phyloP scores from a whole-genome alignment of 2,888 invertebrate genomes.

The Tenthredo mesomela region DNA sequence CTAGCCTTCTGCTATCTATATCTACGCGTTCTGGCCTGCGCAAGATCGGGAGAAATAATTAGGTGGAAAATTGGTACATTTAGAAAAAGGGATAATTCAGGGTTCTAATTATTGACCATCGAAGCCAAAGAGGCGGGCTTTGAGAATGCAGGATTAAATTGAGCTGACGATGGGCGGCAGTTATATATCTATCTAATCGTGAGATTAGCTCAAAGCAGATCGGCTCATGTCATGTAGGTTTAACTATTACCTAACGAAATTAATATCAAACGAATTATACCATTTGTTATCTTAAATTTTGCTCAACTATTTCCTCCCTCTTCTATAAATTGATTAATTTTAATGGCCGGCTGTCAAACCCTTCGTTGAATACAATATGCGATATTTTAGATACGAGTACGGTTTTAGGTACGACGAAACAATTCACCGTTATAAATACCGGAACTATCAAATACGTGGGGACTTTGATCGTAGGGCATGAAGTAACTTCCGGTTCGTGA shows the following conservation, averaged over 20 bases:
- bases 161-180: not conserved
- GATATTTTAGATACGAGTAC: not conserved
- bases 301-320: not conserved
- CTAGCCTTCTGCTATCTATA: not conserved
- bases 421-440: not conserved
- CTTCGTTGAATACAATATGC: not conserved
- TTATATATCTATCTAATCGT: not conserved
- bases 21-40: not conserved
- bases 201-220: not conserved
- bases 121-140: not conserved
- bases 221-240: not conserved
- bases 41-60: not conserved
- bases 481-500: conserved; percentile 33
- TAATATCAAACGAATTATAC: not conserved
- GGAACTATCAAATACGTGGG: conserved; percentile 2
- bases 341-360: too few species aligned
- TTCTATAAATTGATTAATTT: not conserved
- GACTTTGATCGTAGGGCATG: not conserved
- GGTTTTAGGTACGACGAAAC: not conserved
- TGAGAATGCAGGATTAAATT: conserved; percentile 11
- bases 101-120: conserved; percentile 20
- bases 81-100: conserved; percentile 21
- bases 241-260: not conserved
- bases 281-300: not conserved
- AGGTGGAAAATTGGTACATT: not conserved